phyloP scores from a whole-genome alignment of 1,140 invertebrate species.

The Calliphora vicina region DNA sequence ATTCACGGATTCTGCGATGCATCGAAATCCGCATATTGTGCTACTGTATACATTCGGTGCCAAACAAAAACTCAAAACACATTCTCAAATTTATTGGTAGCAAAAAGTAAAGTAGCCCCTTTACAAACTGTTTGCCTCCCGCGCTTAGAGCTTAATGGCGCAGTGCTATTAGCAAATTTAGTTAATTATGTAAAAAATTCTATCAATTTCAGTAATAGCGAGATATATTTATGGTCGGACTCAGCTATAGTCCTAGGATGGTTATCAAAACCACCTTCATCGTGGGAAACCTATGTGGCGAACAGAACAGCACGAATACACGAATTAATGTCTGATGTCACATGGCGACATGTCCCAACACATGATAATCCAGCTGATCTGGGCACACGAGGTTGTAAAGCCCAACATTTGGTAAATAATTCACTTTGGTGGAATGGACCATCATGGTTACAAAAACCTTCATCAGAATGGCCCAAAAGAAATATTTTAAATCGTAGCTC shows the following conservation, averaged over 20 bases:
- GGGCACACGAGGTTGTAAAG: too few species aligned
- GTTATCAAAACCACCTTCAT: neutral
- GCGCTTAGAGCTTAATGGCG: neutral
- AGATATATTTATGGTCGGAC: neutral
- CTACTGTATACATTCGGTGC: neutral
- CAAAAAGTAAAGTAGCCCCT: too few species aligned
- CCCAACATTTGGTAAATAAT: too few species aligned
- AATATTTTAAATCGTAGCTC: too few species aligned
- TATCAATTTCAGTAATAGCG: neutral
- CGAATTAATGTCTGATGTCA: neutral
- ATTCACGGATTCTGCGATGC: neutral
- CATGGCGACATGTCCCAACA: conserved; percentile 20
- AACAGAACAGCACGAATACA: neutral
- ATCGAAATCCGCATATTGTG: neutral
- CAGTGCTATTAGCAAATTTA: neutral
- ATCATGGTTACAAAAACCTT: neutral
- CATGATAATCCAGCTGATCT: too few species aligned
- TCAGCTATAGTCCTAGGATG: neutral
- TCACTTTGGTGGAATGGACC: too few species aligned
- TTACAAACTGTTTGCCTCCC: too few species aligned
- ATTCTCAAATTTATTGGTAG: too few species aligned
- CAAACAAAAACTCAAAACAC: neutral
- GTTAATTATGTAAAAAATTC: neutral
- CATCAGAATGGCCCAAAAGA: neutral
- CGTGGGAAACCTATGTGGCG: neutral